phyloP scores from a whole-genome alignment of 2,888 invertebrate species.

The Taphrorychus bicolor region DNA sequence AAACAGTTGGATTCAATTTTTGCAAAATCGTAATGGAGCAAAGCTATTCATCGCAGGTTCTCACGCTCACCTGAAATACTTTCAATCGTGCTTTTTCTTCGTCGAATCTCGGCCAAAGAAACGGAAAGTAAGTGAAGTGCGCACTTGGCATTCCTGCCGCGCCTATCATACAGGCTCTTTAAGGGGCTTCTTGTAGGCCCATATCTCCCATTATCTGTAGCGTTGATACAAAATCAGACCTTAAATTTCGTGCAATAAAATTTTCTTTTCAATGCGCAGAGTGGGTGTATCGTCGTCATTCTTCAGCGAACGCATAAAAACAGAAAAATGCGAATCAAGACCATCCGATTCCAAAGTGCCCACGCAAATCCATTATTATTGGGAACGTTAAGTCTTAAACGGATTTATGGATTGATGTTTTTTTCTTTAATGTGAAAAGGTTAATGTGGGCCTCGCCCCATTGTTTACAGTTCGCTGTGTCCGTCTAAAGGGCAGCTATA shows the following conservation, averaged over 20 bases:
- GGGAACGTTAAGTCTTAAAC: no score
- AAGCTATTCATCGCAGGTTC: slow-evolving; percentile 35
- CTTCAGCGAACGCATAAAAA: no score
- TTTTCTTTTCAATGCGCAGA: no score
- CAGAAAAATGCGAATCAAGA: no score
- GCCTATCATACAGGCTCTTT: slow-evolving; percentile 25
- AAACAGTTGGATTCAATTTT: background rate
- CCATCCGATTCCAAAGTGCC: slow-evolving; percentile 31
- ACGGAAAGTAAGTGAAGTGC: slow-evolving; percentile 39
- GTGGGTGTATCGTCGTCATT: background rate
- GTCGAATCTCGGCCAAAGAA: slow-evolving; percentile 37
- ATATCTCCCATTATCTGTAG: background rate
- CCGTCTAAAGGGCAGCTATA: slow-evolving; percentile 25
- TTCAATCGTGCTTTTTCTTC: slow-evolving; percentile 34
- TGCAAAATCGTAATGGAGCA: slow-evolving; percentile 22
- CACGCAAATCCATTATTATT: slow-evolving; percentile 38
- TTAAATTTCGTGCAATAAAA: no score
- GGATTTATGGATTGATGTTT: slow-evolving; percentile 35
- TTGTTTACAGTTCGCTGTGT: slow-evolving; percentile 28
- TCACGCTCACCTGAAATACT: slow-evolving; percentile 41
- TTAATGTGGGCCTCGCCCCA: slow-evolving; percentile 38
- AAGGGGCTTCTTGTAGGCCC: slow-evolving; percentile 9
- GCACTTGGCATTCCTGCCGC: slow-evolving; percentile 40
- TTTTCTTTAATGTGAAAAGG: slow-evolving; percentile 37
- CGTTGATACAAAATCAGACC: no score